Conservation (phyloP, 1,140 invertebrate species). For the Polypedilum pembai region DNA sequence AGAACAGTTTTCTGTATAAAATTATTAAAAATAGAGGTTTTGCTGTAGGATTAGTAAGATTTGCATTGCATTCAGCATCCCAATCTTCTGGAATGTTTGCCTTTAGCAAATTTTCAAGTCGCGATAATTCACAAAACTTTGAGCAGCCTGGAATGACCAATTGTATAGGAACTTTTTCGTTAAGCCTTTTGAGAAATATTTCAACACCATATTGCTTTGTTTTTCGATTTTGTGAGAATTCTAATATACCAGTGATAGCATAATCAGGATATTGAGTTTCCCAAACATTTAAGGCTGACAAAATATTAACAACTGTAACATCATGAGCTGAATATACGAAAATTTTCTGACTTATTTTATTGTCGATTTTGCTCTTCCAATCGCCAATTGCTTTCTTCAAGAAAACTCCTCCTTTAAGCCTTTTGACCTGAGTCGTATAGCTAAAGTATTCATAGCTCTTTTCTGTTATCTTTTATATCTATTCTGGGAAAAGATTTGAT, state of each 20-base stretch:
- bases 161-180: constrained; percentile 46
- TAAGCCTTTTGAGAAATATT: constrained; percentile 55
- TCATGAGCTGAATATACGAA: constrained; percentile 68
- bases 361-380: constrained; percentile 48
- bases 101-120: constrained; percentile 48
- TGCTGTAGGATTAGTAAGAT: no score
- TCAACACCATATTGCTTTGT: no score
- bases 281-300: no score
- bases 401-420: constrained; percentile 52
- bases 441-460: constrained; percentile 53
- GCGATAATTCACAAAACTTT: constrained; percentile 52
- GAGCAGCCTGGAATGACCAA: no score
- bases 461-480: no score
- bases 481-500: constrained; percentile 53
- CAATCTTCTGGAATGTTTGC: constrained; percentile 50
- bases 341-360: constrained; percentile 51
- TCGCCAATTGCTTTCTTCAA: constrained; percentile 57
- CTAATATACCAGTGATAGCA: no score
- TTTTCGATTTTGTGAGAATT: no score
- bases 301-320: constrained; percentile 57
- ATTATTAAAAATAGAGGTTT: no score
- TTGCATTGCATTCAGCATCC: constrained; percentile 50
- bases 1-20: no score
- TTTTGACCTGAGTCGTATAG: constrained; percentile 52
- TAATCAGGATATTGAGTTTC: no score